These are phyloP conservation scores for Thymelicus acteon DNA, from an alignment of 2,888 invertebrate genomes.

Conservation along the genomic window DNA sequence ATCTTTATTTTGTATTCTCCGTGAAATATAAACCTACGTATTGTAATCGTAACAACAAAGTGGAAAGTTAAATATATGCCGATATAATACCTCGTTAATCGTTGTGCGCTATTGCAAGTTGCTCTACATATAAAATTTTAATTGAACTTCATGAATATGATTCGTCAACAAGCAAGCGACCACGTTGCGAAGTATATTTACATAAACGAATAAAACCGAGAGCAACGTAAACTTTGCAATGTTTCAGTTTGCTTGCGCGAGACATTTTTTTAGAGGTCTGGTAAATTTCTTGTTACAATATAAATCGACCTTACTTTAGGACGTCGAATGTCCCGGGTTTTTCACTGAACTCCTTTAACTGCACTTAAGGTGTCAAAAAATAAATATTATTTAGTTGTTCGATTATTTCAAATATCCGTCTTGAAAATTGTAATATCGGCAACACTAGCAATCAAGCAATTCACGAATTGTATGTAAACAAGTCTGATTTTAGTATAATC, in stretches of 20 bases:
- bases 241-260: too few species aligned
- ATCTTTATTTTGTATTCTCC: not conserved
- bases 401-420: too few species aligned
- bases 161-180: constrained; percentile 28
- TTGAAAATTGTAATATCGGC: too few species aligned
- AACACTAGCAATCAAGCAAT: not conserved
- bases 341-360: too few species aligned
- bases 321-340: too few species aligned
- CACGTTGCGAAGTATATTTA: constrained; percentile 9
- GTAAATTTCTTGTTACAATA: too few species aligned
- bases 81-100: not conserved
- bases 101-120: constrained; percentile 13
- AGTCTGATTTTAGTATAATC: not conserved
- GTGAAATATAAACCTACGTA: constrained; percentile 40
- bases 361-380: too few species aligned
- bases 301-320: too few species aligned
- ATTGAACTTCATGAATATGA: constrained; percentile 25
- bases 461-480: constrained; percentile 2
- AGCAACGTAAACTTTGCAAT: not conserved
- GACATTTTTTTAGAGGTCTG: too few species aligned
- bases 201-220: not conserved
- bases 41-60: not conserved
- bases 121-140: constrained; percentile 24
- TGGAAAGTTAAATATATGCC: constrained; percentile 4
- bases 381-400: too few species aligned